phyloP scores from a whole-genome alignment of 2,797 vertebrate genomes.

The Silurus aristotelis region DNA sequence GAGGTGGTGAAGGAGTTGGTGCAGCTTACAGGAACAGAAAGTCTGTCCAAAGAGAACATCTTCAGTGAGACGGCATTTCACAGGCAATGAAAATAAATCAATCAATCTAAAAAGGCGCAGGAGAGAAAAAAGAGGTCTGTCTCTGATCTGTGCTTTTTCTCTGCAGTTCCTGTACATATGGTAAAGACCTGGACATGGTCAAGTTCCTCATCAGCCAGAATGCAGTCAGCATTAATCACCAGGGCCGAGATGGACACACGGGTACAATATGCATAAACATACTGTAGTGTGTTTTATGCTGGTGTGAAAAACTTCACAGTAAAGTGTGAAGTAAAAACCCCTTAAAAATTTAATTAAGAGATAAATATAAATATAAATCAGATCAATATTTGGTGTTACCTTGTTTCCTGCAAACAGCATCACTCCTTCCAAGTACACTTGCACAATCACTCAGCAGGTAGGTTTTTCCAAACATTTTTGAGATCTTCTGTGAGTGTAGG shows the following conservation, averaged over 20 bases:
- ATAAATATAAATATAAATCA: too few species aligned
- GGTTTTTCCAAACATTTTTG: too few species aligned
- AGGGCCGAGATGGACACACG: constrained; percentile 94
- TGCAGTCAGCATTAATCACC: constrained; percentile 87
- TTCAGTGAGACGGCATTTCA: constrained; percentile 96
- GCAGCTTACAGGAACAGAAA: constrained; percentile 86
- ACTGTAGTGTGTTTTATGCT: too few species aligned
- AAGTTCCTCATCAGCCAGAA: constrained; percentile 91
- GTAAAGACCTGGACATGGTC: constrained; percentile 89
- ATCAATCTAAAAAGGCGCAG: neutral
- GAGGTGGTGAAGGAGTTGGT: constrained; percentile 86
- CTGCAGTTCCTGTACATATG: constrained; percentile 89
- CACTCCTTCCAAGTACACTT: too few species aligned
- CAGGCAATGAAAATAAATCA: constrained; percentile 76
- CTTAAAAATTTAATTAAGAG: too few species aligned
- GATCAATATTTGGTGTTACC: too few species aligned
- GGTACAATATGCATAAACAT: constrained; percentile 68
- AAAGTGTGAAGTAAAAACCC: too few species aligned
- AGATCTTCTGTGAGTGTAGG: too few species aligned
- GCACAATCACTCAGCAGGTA: too few species aligned
- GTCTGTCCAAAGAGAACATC: constrained; percentile 93
- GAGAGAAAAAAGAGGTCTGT: neutral
- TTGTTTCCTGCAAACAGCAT: too few species aligned
- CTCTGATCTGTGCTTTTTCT: neutral
- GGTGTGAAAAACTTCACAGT: too few species aligned